Evolutionary conservation across 2,888 invertebrate species (phyloP).

Genomic region (Thereva nobilitata): DNA sequence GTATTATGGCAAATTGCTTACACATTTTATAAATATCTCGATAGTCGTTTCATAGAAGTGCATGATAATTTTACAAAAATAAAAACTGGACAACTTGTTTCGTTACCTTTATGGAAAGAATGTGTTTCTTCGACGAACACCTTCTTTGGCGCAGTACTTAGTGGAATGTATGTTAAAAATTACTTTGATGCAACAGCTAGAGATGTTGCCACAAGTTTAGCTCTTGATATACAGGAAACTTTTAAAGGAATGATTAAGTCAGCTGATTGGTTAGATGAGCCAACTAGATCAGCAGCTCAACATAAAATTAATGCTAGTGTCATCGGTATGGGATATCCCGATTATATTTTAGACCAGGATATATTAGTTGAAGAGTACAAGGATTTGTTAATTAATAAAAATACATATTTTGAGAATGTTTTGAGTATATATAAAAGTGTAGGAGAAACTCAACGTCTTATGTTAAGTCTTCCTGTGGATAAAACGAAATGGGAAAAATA

Average conservation of each 20-base stretch:
- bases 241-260: constrained; percentile 82
- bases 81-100: constrained; percentile 79
- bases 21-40: constrained; percentile 37
- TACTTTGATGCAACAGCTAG: constrained; percentile 62
- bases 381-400: constrained; percentile 66
- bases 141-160: too few relatives aligned
- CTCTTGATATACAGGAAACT: constrained; percentile 78
- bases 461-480: constrained; percentile 63
- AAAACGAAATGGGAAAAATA: constrained; percentile 83
- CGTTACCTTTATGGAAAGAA: constrained; percentile 83
- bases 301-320: constrained; percentile 88
- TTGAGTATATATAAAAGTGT: constrained; percentile 65
- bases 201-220: constrained; percentile 76
- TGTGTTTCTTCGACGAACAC: constrained; percentile 82
- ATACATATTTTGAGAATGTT: constrained; percentile 82
- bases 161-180: constrained; percentile 62
- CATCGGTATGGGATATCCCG: constrained; percentile 92
- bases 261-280: constrained; percentile 89
- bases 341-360: constrained; percentile 78
- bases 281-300: constrained; percentile 79
- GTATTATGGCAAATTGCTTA: constrained; percentile 41
- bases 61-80: constrained; percentile 65
- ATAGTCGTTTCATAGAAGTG: constrained; percentile 41
- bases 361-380: constrained; percentile 82
- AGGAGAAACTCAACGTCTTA: constrained; percentile 68